Evolutionary conservation across 2,888 invertebrate species (phyloP).

Genomic region (Dioctria rufipes): DNA sequence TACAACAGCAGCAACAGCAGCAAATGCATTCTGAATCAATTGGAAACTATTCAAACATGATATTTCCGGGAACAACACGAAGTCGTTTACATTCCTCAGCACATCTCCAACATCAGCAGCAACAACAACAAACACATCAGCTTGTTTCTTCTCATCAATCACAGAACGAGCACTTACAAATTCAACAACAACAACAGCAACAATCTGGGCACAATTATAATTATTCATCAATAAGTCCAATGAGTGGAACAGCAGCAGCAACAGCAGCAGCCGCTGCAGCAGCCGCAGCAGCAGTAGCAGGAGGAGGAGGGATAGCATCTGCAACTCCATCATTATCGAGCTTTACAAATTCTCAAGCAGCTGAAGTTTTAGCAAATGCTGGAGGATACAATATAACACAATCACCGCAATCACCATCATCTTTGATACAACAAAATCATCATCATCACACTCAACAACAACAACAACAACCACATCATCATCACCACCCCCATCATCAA

Average conservation of each 20-base stretch:
- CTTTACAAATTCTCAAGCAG: slow-evolving; percentile 59
- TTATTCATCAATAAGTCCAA: neutral
- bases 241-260: neutral
- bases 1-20: slow-evolving; percentile 34
- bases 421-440: slow-evolving; percentile 64
- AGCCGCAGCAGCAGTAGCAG: neutral
- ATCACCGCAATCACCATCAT: slow-evolving; percentile 59
- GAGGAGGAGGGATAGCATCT: neutral
- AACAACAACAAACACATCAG: slow-evolving; percentile 57
- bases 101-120: slow-evolving; percentile 57
- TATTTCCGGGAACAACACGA: slow-evolving; percentile 55
- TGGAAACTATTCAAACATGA: slow-evolving; percentile 61
- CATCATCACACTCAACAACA: slow-evolving; percentile 62
- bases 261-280: no score
- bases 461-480: slow-evolving; percentile 65
- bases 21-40: slow-evolving; percentile 56
- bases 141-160: slow-evolving; percentile 44
- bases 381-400: slow-evolving; percentile 63
- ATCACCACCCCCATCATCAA: slow-evolving; percentile 64
- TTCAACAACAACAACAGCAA: slow-evolving; percentile 60
- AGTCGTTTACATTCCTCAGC: slow-evolving; percentile 59
- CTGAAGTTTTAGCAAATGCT: slow-evolving; percentile 58
- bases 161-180: slow-evolving; percentile 59
- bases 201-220: slow-evolving; percentile 60
- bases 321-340: slow-evolving; percentile 18